Conservation (phyloP, 2,888 invertebrate genomes). For the Dryadula phaetusa region DNA sequence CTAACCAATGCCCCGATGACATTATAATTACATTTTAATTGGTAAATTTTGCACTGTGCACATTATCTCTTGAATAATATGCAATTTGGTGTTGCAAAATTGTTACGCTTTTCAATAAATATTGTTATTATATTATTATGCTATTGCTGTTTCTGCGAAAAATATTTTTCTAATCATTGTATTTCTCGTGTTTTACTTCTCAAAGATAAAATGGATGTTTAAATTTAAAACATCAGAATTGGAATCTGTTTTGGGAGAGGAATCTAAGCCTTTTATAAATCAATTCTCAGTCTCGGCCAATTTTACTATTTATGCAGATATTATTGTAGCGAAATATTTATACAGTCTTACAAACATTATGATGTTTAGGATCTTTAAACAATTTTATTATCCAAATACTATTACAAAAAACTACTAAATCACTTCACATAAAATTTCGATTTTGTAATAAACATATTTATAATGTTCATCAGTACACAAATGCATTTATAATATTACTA, state of each 20-base stretch:
- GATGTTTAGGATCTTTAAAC: too few species aligned
- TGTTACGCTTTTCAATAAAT: not conserved
- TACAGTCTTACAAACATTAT: not conserved
- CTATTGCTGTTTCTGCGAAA: not conserved
- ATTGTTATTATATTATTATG: not conserved
- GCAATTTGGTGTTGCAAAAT: conserved; percentile 9
- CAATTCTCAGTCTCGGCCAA: too few species aligned
- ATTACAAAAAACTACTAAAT: too few species aligned
- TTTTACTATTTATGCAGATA: too few species aligned
- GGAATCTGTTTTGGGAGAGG: too few species aligned
- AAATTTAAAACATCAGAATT: too few species aligned
- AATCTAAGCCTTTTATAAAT: too few species aligned
- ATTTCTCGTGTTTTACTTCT: not conserved
- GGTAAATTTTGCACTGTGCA: not conserved
- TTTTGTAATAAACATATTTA: not conserved
- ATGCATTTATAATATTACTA: not conserved
- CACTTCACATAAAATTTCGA: too few species aligned
- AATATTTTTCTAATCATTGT: not conserved
- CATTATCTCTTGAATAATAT: not conserved
- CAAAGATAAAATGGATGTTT: too few species aligned
- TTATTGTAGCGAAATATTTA: not conserved
- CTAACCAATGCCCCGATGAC: conserved; percentile 10
- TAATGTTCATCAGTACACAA: not conserved
- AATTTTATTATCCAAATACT: too few species aligned
- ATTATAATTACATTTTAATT: conserved; percentile 22